Evolutionary conservation across 2,797 vertebrate genomes (phyloP), one percentile per base, ranked within the genome.

Genomic region (Distichodus sexfasciatus): DNA sequence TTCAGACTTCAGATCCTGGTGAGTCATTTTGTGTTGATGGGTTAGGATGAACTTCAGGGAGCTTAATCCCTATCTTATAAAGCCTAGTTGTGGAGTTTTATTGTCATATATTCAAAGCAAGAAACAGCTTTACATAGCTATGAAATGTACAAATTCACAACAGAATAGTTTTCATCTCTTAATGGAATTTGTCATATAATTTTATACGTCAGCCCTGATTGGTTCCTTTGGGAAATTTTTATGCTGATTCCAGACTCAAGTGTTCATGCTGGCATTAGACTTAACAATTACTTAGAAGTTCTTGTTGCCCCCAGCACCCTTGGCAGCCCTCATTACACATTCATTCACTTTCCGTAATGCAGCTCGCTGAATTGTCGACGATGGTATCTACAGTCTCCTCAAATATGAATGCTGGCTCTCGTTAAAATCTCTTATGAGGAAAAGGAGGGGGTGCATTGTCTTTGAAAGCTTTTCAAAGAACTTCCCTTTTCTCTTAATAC

Each of bases 261-360:
- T 69, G n/a, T n/a, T n/a, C n/a, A 58, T 12, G 35, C 74, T 71
- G 62, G 48, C 44, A 44, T 41, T 29, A 33, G 11, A 67, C 55
- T 72, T 75, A 43, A 80, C 43, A 59, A 82, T 83, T 78, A 80
- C 84, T 84, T 65, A 85, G 54, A 44, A 75, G 44, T 63, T 48
- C 11, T 26, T 53, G 31, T 77, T 51, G 40, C 14, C 29, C 41
- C 15, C 38, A 31, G 10, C 9, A 12, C 66, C 44, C 59, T 68
- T 79, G 36, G 44, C 9, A 48, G 40, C 41, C 36, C 67, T 46
- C 12, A 85, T 81, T 76, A 82, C 83, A 66, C 19, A 53, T 81
- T 53, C 72, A 74, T 53, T 47, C 9, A 58, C 58, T 75, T 81
- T 80, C 35, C 43, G 64, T 62, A 70, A 77, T 76, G 71, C 40